These are phyloP conservation scores for Psilanteris sp. DNA, from an alignment of 1,140 invertebrate genomes.

Conservation along the genomic window DNA sequence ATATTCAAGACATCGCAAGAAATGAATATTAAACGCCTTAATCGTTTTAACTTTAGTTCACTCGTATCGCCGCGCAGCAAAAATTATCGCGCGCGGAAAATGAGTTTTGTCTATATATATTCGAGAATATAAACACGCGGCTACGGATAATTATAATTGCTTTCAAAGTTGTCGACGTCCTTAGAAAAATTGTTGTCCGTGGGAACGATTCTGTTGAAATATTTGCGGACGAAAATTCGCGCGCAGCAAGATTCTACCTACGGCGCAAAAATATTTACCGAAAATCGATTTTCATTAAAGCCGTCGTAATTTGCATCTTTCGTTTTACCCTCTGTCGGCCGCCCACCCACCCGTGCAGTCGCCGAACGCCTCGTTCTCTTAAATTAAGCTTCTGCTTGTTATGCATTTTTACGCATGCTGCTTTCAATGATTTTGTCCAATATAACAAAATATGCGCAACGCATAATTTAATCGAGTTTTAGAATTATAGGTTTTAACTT, in stretches of 20 bases:
- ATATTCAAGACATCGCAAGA: conserved; percentile 73
- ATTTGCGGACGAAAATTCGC: conserved; percentile 6
- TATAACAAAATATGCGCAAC: conserved; percentile 18
- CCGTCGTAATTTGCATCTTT: conserved; percentile 69
- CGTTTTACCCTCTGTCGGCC: conserved; percentile 66
- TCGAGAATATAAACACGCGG: conserved; percentile 36
- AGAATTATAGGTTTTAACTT: too few species aligned
- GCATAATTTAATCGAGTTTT: conserved; percentile 18
- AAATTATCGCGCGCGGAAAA: conserved; percentile 52
- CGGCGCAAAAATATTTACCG: conserved; percentile 65
- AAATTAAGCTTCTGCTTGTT: conserved; percentile 68
- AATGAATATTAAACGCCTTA: conserved; percentile 76
- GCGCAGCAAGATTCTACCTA: conserved; percentile 35
- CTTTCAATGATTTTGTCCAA: conserved; percentile 40
- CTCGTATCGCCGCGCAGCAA: conserved; percentile 60
- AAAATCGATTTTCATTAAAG: conserved; percentile 70
- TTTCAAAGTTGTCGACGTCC: conserved; percentile 11
- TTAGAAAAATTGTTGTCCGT: background rate
- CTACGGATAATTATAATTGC: conserved; percentile 25
- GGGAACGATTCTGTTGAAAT: conserved; percentile 1
- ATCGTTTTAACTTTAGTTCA: conserved; percentile 73
- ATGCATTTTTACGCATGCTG: conserved; percentile 61
- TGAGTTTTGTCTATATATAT: conserved; percentile 34
- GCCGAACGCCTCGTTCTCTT: conserved; percentile 59
- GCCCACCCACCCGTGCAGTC: conserved; percentile 40